Evolutionary conservation across 1,140 invertebrate genomes (phyloP), one percentile per base, ranked within the genome.

Genomic region (Trinorchestia longiramus): DNA sequence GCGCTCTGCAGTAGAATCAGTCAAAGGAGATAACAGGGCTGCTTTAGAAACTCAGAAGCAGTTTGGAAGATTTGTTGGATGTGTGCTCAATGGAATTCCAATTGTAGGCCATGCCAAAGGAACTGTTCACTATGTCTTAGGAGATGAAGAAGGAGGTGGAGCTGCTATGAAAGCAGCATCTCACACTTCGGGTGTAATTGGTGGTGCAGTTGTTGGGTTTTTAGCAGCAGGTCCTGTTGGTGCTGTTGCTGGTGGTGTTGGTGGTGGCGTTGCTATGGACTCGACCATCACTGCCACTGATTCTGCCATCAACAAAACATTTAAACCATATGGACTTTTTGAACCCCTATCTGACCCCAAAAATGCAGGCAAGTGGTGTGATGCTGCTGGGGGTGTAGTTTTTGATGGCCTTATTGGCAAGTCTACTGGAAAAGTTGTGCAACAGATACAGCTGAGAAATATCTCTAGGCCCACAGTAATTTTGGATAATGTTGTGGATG

Each of bases 171-270:
- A 94, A 94, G 92, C 92, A 45, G 92, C 92, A 17, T 23, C 8
- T 47, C 92, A 47, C 92, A 94, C 92, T 28, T 45, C 92, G 0
- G 92, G 43, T 47, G 92, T 94, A 40, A 94, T 94, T 47, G 92
- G 43, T 43, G 92, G 92, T 45, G 92, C 43, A 94, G 92, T 47
- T 94, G 92, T 43, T 94, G 92, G 92, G n/a, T 94, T 94, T 94
- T 3, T 94, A 0, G 8, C 40, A 6, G 92, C 8, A 45, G 92
- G 92, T n/a, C 92, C 92, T 47, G 43, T 45, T 44, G 92, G 92
- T 19, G 92, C 92, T 47, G 43, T 94, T 36, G 44, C 92, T 94
- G 92, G 92, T 23, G 92, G 92, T 47, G 40, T 94, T 47, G 44
- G 43, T 45, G 92, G 43, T 47, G 92, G 92, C 28, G 92, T 47